Base-by-base conservation (phyloP, 2,113 vertebrate genomes). In the Indicator maculatus region DNA sequence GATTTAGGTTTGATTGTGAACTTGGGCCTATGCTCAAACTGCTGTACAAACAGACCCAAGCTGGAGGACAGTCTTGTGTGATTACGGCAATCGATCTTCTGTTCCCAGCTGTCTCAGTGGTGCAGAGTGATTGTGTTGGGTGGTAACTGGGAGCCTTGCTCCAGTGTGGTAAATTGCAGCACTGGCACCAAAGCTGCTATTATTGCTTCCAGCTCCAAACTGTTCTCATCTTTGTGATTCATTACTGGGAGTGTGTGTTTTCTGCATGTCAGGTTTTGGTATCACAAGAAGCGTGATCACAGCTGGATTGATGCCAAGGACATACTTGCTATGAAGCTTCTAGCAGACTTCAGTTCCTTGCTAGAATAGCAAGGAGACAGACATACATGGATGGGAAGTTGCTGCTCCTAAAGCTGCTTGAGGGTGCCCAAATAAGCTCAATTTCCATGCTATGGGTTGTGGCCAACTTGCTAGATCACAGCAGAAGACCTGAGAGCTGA, bases 181-280 rank as follows among this genome's bases (percentile, higher is more conserved):
- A 9, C 73, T 96, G 95, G 86, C 92, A 94, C 44, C 50, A 84
- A 83, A 86, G 50, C 73, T 73, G 80, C 70, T 72, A 36, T 30
- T 91, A 60, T 12, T 45, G 1, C 83, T 86, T 86, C 50, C 73
- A 90, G 86, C 61, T 93, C 93, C 88, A 94, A 86, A 93, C 61
- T 45, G 65, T 83, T 95, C 77, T 94, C 30, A 1, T 94, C 85
- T 88, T 80, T 2, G 3, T 0, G 5, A 69, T 66, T 95, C 80
- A 16, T 83, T 91, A 76, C 73, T 33, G 24, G 58, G 75, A 90
- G n/a, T 52, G 59, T 8, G 2, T 13, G 31, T 88, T 95, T 94
- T 95, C 91, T 93, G 93, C 70, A 72, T 78, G 88, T 97, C 95
- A 90, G 59, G 70, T 92, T 95, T 95, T 72, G 86, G n/a, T 92